phyloP scores from a whole-genome alignment of 2,113 vertebrate genomes.

The Oreamnos americanus region DNA sequence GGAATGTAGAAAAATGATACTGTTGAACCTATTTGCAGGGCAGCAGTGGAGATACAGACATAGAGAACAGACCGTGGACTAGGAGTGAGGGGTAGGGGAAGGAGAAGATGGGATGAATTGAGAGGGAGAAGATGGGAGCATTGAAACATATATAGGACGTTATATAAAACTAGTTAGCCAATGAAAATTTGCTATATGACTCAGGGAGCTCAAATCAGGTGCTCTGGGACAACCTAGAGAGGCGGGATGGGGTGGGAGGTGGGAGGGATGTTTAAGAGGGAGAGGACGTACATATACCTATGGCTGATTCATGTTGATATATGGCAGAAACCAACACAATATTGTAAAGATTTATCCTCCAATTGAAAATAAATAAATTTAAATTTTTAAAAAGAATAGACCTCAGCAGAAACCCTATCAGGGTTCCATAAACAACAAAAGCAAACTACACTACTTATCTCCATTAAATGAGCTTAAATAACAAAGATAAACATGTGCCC shows the following conservation, averaged over 20 bases:
- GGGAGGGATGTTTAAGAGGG: neutral
- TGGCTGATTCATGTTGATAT: neutral
- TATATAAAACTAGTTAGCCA: neutral
- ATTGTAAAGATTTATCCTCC: neutral
- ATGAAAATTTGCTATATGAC: neutral
- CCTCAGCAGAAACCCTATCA: neutral
- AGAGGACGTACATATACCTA: neutral
- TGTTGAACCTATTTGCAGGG: neutral
- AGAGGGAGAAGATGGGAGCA: no score
- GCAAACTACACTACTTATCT: neutral
- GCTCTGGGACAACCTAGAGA: neutral
- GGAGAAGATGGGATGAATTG: neutral
- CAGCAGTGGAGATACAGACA: neutral
- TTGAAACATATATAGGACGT: neutral
- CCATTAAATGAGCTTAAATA: neutral
- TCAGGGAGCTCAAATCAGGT: neutral
- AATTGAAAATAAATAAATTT: neutral
- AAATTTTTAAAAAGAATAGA: neutral
- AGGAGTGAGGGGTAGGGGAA: neutral
- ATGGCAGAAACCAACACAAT: neutral
- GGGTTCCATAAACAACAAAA: neutral
- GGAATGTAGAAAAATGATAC: neutral
- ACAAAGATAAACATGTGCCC: neutral
- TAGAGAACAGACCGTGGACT: neutral
- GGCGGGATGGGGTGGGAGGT: neutral